phyloP scores from a whole-genome alignment of 2,113 vertebrate species.

The Tinamus guttatus region DNA sequence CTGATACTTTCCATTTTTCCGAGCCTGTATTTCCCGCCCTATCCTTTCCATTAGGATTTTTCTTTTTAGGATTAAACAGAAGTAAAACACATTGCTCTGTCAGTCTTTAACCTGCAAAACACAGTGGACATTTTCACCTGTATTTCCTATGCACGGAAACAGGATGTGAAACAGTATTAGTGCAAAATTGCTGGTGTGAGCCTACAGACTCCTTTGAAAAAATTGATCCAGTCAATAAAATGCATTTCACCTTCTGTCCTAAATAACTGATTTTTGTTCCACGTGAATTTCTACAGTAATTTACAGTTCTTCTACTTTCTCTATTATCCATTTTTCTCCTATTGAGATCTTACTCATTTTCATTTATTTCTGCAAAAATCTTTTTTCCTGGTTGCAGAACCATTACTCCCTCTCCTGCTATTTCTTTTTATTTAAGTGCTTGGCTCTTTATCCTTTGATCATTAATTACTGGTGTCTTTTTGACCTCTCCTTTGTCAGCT shows the following conservation, averaged over 20 bases:
- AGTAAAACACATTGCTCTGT: background rate
- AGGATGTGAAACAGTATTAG: constrained; percentile 17
- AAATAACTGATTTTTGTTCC: constrained; percentile 54
- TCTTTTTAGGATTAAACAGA: background rate
- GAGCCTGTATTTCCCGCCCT: background rate
- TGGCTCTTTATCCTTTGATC: constrained; percentile 61
- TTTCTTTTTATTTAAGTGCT: constrained; percentile 65
- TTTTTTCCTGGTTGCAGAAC: constrained; percentile 22
- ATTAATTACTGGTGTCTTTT: constrained; percentile 71
- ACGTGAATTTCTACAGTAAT: constrained; percentile 58
- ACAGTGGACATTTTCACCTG: background rate
- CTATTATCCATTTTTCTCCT: constrained; percentile 56
- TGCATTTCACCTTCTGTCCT: constrained; percentile 19
- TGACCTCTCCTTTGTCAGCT: constrained; percentile 57
- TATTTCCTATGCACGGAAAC: constrained; percentile 16
- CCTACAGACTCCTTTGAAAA: background rate
- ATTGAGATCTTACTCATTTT: constrained; percentile 60
- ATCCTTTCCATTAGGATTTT: background rate
- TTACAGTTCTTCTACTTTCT: constrained; percentile 50
- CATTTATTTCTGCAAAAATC: constrained; percentile 58
- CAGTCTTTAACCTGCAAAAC: constrained; percentile 19
- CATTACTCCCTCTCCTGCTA: background rate
- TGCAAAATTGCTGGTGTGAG: background rate
- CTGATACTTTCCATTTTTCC: background rate
- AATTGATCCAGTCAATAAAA: constrained; percentile 3